These are phyloP conservation scores for Sipha maydis DNA, from an alignment of 2,888 invertebrate species.

Conservation along the genomic window DNA sequence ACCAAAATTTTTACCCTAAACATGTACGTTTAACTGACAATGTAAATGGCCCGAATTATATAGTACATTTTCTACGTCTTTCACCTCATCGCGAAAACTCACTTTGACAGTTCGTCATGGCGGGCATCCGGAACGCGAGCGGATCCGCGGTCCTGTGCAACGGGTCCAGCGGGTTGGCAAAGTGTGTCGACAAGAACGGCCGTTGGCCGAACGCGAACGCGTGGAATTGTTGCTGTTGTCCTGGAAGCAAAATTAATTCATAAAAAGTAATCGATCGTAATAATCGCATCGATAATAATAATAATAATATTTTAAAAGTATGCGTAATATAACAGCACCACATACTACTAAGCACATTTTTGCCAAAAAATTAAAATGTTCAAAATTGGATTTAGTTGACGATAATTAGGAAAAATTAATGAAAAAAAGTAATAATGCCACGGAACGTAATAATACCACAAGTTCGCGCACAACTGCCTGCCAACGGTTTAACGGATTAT, in stretches of 20 bases:
- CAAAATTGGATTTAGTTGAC: not conserved
- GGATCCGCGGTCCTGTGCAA: conserved; percentile 78
- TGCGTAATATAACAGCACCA: too few relatives aligned
- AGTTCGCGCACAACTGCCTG: not conserved
- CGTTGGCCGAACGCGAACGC: conserved; percentile 82
- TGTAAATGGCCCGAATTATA: too few relatives aligned
- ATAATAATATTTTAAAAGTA: too few relatives aligned
- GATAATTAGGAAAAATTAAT: too few relatives aligned
- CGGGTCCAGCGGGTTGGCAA: conserved; percentile 68
- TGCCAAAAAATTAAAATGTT: not conserved
- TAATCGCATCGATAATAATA: not conserved
- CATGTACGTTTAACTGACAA: too few relatives aligned
- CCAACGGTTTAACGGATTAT: not conserved
- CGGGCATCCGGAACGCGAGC: conserved; percentile 85
- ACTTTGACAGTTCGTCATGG: conserved; percentile 89
- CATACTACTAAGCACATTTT: too few relatives aligned
- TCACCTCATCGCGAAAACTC: conserved; percentile 69
- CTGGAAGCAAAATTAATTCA: conserved; percentile 74
- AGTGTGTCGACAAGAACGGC: conserved; percentile 81
- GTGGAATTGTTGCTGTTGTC: conserved; percentile 95
- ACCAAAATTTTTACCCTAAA: too few relatives aligned
- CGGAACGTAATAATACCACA: not conserved
- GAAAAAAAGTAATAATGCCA: too few relatives aligned
- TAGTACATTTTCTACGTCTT: too few relatives aligned
- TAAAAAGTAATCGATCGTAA: not conserved